Evolutionary conservation across 2,888 invertebrate species (phyloP).

Genomic region (Trichopoda pennipes): DNA sequence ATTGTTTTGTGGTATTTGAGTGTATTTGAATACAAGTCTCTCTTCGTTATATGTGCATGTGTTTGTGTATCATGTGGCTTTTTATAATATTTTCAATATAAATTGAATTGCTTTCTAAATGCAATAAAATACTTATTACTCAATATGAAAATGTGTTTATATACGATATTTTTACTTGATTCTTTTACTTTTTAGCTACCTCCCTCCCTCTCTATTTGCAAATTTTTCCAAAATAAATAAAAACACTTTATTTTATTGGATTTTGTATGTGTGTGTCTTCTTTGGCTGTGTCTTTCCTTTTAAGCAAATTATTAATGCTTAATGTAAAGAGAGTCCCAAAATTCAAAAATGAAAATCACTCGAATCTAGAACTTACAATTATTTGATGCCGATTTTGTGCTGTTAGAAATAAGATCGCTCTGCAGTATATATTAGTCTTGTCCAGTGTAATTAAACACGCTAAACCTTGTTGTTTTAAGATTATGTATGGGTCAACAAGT

Average conservation of each 20-base stretch:
- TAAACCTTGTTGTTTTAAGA: no score
- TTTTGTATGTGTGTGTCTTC: slow-evolving; percentile 49
- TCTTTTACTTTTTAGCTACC: background rate
- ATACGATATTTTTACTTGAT: slow-evolving; percentile 65
- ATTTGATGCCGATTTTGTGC: no score
- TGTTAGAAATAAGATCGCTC: no score
- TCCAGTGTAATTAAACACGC: no score
- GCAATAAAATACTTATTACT: slow-evolving; percentile 63
- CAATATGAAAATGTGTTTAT: slow-evolving; percentile 78
- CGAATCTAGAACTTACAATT: no score
- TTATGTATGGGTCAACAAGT: no score
- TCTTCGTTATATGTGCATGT: background rate
- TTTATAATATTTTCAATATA: slow-evolving; percentile 49
- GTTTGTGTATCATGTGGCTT: slow-evolving; percentile 22
- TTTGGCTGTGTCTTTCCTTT: slow-evolving; percentile 29
- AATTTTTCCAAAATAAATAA: slow-evolving; percentile 78
- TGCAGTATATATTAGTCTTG: no score
- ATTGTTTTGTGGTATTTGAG: slow-evolving; percentile 1
- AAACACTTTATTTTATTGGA: slow-evolving; percentile 67
- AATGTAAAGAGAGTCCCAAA: no score
- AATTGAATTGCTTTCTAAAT: slow-evolving; percentile 66
- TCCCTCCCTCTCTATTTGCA: slow-evolving; percentile 74
- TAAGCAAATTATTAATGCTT: slow-evolving; percentile 23
- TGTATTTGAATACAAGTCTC: slow-evolving; percentile 3
- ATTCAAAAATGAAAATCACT: no score